These are phyloP conservation scores for Platyura marginata DNA, from an alignment of 1,140 invertebrate genomes.

Conservation along the genomic window DNA sequence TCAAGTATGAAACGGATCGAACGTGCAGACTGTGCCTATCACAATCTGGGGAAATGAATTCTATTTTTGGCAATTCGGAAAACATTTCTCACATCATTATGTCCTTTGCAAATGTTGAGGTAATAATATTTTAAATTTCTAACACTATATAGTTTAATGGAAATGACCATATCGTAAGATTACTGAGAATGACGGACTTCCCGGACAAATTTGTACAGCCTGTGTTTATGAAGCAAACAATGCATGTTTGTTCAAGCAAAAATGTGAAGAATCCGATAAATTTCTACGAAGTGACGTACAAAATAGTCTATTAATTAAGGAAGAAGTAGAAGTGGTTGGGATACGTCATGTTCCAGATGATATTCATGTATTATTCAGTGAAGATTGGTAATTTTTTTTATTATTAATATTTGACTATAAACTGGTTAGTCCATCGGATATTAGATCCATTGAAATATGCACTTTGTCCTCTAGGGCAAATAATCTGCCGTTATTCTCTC, in stretches of 20 bases:
- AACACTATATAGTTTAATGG: background rate
- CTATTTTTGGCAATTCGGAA: background rate
- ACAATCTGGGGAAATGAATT: background rate
- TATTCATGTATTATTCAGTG: background rate
- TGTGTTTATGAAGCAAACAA: background rate
- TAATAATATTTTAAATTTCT: background rate
- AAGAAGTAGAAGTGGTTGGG: background rate
- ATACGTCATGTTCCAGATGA: background rate
- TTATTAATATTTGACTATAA: background rate
- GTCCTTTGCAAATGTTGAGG: background rate
- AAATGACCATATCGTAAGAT: background rate
- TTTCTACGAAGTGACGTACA: background rate
- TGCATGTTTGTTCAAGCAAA: background rate
- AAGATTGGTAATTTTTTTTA: background rate
- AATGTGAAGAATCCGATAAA: constrained; percentile 1
- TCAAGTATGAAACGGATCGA: background rate
- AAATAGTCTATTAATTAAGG: background rate
- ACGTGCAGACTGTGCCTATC: background rate
- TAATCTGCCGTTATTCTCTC: no score
- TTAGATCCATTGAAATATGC: no score
- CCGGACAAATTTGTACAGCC: background rate
- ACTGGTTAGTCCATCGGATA: background rate
- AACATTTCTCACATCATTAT: background rate
- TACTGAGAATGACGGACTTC: background rate
- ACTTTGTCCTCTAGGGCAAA: no score